These are phyloP conservation scores for Nycticorax nycticorax DNA, from an alignment of 2,113 vertebrate species.

Conservation along the genomic window DNA sequence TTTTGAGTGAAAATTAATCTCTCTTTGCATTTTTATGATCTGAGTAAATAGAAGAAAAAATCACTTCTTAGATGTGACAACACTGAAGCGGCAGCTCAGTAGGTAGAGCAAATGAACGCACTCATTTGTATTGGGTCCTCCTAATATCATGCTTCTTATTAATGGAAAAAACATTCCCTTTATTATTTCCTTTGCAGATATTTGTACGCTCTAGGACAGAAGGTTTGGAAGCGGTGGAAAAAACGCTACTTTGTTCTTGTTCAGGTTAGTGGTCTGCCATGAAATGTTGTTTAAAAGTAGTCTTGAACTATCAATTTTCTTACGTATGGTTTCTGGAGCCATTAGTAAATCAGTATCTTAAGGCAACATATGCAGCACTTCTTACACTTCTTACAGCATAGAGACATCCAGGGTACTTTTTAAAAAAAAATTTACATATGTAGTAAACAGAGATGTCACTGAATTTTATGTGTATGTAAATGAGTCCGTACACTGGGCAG, in stretches of 20 bases:
- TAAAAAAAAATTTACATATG: neutral
- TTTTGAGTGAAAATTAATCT: neutral
- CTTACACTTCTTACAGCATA: neutral
- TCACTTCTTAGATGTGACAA: neutral
- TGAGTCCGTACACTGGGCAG: neutral
- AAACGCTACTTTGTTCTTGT: slow-evolving; percentile 96
- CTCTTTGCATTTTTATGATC: neutral
- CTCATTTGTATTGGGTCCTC: neutral
- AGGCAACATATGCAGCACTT: neutral
- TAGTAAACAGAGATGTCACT: neutral
- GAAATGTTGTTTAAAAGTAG: neutral
- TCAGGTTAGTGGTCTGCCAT: slow-evolving; percentile 81
- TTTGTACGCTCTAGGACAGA: slow-evolving; percentile 90
- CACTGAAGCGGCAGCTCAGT: neutral
- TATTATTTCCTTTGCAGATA: slow-evolving; percentile 77
- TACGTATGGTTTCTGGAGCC: neutral
- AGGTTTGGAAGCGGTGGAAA: slow-evolving; percentile 98
- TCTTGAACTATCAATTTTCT: neutral
- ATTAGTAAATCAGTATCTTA: neutral
- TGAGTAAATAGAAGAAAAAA: neutral
- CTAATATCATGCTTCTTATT: neutral
- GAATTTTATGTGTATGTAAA: neutral
- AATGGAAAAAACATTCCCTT: neutral
- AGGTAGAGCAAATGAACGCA: neutral
- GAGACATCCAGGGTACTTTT: neutral